Evolutionary conservation across 2,888 invertebrate species (phyloP), one percentile per base, ranked within the genome.

Genomic region (Lordiphosa fenestrarum): DNA sequence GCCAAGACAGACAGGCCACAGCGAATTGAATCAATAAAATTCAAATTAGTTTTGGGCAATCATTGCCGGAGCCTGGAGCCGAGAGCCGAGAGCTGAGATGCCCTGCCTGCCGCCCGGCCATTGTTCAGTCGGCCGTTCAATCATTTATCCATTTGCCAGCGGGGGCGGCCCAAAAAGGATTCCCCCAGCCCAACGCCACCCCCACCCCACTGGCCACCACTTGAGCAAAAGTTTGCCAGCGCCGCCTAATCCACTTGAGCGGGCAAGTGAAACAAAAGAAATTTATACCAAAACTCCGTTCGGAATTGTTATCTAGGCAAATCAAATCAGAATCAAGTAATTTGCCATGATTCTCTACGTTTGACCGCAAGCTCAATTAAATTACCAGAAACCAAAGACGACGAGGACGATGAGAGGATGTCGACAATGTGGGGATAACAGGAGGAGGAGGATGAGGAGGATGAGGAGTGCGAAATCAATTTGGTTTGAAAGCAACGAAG

Each of bases 311-410:
- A 81, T 80, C 86, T 73, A 71, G 65, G 67, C 86, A 85, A 87
- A 87, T 87, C 85, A 87, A 85, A 85, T 86, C 81, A 86, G 86
- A 84, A 81, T 85, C 85, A 87, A 86, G 85, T 84, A 77, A 85
- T 85, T 85, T 85, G 51, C 66, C 72, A 85, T 86, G 87, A 86
- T 86, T 77, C 82, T 66, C 69, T 69, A 65, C 84, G 70, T 81
- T 85, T 85, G 87, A 87, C 86, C 86, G 73, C 86, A 85, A 85
- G 82, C 82, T 72, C 87, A 87, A 87, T 85, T 87, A 85, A 87
- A 85, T 85, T 87, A 84, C 66, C 68, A 57, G 69, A 71, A 72
- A 65, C 61, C 66, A 46, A 46, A 62, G 35, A 57, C 49, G 42
- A 19, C 19, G 33, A 44, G 49, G 50, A 36, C 39, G 30, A 38